A percentile compares a stretch with the other conserved stretches of the same genome.
phyloP scores from a whole-genome alignment of 2,888 invertebrate species.

The Molorchus minor region DNA sequence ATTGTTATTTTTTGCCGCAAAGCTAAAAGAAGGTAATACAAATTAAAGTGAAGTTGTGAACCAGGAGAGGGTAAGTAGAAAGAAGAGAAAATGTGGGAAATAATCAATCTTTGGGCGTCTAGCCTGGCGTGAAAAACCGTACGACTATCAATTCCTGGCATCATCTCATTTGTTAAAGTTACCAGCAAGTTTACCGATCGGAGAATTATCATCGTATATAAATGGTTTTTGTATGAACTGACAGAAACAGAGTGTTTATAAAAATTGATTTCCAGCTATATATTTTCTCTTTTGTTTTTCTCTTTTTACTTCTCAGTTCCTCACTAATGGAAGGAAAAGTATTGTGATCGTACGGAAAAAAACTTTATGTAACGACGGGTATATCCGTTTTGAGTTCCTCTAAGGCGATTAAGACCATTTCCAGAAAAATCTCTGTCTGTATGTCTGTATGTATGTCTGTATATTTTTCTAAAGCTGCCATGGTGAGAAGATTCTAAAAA shows the following conservation, averaged over 20 bases:
- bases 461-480: too few species aligned
- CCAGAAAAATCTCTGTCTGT: neutral
- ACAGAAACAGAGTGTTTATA: constrained; percentile 23
- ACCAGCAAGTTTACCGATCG: constrained; percentile 28
- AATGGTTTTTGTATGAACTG: constrained; percentile 29
- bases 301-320: neutral
- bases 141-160: constrained; percentile 31
- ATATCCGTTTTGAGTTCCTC: neutral
- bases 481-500: too few species aligned
- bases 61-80: constrained; percentile 20
- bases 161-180: constrained; percentile 34
- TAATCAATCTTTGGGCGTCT: constrained; percentile 32
- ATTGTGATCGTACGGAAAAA: too few species aligned
- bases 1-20: constrained; percentile 5
- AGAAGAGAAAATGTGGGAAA: constrained; percentile 30
- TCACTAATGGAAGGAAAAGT: neutral
- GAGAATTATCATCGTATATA: constrained; percentile 23
- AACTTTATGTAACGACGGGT: too few species aligned
- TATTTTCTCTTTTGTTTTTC: neutral
- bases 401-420: neutral
- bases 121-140: constrained; percentile 31
- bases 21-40: constrained; percentile 22
- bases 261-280: constrained; percentile 8
- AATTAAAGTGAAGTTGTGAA: constrained; percentile 25
- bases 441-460: neutral